phyloP scores from a whole-genome alignment of 2,113 vertebrate species.

The Microtus montanus region DNA sequence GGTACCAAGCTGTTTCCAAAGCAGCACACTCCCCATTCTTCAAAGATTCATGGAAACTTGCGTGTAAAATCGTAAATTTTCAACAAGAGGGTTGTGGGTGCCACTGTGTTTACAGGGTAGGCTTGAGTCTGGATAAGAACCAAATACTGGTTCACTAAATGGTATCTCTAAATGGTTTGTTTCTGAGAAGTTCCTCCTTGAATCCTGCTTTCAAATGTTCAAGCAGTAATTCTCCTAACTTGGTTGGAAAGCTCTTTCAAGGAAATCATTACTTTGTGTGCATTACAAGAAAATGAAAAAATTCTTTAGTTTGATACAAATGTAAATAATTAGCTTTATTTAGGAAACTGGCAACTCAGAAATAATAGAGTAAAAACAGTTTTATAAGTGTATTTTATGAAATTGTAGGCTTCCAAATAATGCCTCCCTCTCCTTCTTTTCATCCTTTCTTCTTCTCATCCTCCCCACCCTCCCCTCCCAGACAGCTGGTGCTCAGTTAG shows the following conservation, averaged over 20 bases:
- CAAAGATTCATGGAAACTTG: neutral
- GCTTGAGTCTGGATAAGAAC: neutral
- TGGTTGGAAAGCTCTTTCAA: constrained; percentile 51
- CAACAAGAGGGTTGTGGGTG: neutral
- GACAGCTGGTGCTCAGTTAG: neutral
- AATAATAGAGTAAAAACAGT: constrained; percentile 25
- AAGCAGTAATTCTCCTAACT: neutral
- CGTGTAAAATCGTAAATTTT: constrained; percentile 24
- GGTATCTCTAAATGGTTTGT: constrained; percentile 5
- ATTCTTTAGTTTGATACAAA: constrained; percentile 22
- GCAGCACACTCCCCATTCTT: neutral
- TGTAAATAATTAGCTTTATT: constrained; percentile 42
- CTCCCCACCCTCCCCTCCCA: neutral
- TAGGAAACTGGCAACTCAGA: constrained; percentile 47
- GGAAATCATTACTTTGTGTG: constrained; percentile 46
- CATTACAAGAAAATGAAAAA: constrained; percentile 17
- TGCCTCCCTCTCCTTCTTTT: neutral
- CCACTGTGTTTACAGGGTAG: neutral
- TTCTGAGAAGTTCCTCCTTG: constrained; percentile 36
- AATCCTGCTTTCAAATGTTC: constrained; percentile 19
- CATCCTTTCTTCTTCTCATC: neutral
- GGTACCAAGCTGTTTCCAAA: neutral
- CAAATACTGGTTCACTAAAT: neutral
- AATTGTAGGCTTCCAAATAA: neutral
- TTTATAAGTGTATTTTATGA: neutral